Conservation (phyloP, 2,797 vertebrate species). For the Distichodus sexfasciatus region DNA sequence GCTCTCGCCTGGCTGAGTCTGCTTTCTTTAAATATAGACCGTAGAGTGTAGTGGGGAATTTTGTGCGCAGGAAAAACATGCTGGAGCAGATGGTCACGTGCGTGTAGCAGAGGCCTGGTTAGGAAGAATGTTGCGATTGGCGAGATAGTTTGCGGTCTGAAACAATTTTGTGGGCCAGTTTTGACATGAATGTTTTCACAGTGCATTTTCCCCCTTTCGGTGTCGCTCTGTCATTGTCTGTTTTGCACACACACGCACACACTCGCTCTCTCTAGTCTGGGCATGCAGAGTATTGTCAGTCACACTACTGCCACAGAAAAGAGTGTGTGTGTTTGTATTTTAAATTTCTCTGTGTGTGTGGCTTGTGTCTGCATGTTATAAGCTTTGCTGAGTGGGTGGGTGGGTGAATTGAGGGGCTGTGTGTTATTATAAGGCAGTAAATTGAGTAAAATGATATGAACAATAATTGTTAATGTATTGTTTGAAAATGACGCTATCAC, state of each 20-base stretch:
- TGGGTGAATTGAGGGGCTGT: too few species aligned
- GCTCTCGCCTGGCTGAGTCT: constrained; percentile 11
- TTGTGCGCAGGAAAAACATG: not conserved
- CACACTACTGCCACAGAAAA: not conserved
- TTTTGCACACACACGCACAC: not conserved
- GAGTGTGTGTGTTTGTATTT: not conserved
- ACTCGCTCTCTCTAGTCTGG: not conserved
- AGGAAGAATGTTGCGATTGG: constrained; percentile 26
- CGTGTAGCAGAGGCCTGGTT: not conserved
- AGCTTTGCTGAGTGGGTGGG: not conserved
- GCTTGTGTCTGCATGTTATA: not conserved
- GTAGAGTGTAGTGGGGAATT: not conserved
- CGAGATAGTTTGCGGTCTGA: constrained; percentile 2
- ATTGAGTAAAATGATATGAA: too few species aligned
- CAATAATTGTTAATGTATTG: too few species aligned
- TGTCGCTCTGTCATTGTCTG: constrained; percentile 6
- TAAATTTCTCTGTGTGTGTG: not conserved
- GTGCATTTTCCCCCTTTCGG: constrained; percentile 35
- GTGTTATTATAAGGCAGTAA: too few species aligned
- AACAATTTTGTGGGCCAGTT: constrained; percentile 55
- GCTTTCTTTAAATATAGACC: constrained; percentile 32
- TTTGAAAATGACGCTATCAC: too few species aligned
- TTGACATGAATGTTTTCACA: constrained; percentile 58
- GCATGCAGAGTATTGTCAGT: constrained; percentile 6
- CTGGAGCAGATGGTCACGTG: not conserved